phyloP scores from a whole-genome alignment of 64 coral and sea anemone genomes.

The Stichodactyla mertensii region DNA sequence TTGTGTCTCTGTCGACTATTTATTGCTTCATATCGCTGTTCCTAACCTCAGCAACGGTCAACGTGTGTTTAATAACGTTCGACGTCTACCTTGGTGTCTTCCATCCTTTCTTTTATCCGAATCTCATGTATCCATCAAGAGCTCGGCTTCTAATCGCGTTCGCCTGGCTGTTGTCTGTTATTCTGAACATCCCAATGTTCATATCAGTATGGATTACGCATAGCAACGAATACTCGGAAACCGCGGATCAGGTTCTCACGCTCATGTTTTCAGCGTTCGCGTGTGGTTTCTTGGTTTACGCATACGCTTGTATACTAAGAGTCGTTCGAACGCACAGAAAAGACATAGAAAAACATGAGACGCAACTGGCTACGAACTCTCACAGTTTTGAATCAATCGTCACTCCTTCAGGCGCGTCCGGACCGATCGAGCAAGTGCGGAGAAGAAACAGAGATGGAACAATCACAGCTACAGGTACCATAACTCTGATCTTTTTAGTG shows the following conservation, averaged over 20 bases:
- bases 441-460: neutral
- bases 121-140: conserved; percentile 3
- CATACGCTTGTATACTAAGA: conserved; percentile 6
- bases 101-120: conserved; percentile 16
- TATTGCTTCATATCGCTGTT: neutral
- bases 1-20: neutral
- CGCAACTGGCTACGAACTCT: conserved; percentile 2
- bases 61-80: conserved; percentile 13
- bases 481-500: neutral
- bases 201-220: neutral
- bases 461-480: neutral
- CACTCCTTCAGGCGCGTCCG: neutral
- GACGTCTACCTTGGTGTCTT: conserved; percentile 6
- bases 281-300: neutral
- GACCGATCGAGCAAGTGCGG: neutral
- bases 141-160: neutral
- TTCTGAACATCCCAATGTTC: neutral
- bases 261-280: neutral
- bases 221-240: neutral
- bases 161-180: neutral
- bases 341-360: conserved; percentile 12
- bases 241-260: neutral
- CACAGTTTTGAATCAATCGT: neutral
- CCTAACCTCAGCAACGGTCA: neutral
- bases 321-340: neutral